phyloP scores from a whole-genome alignment of 2,888 invertebrate species.

The Cantharis nigra region DNA sequence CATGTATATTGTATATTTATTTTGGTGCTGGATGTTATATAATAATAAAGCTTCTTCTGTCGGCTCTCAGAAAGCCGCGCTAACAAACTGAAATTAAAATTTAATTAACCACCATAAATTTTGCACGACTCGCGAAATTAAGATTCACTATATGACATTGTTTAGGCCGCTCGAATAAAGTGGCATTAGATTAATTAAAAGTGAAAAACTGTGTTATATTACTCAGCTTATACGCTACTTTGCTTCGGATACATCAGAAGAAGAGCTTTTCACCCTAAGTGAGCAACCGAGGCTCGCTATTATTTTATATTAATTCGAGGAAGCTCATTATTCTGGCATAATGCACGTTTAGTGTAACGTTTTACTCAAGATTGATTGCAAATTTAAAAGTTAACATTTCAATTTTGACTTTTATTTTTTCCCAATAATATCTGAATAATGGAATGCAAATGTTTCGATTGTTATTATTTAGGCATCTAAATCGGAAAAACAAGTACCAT shows the following conservation, averaged over 20 bases:
- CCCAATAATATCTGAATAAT: neutral
- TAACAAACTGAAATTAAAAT: conserved; percentile 54
- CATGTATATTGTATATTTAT: neutral
- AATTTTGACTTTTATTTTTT: neutral
- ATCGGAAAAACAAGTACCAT: neutral
- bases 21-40: neutral
- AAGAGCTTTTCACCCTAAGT: conserved; percentile 44
- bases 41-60: conserved; percentile 37
- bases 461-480: no score
- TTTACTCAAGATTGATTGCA: conserved; percentile 48
- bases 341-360: conserved; percentile 50
- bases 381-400: conserved; percentile 42
- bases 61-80: conserved; percentile 37
- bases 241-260: conserved; percentile 43
- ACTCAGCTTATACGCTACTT: conserved; percentile 42
- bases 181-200: conserved; percentile 56
- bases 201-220: conserved; percentile 55
- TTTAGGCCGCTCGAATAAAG: conserved; percentile 54
- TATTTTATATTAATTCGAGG: conserved; percentile 48
- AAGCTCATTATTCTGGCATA: conserved; percentile 44
- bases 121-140: conserved; percentile 51
- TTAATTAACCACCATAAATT: conserved; percentile 56
- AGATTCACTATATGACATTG: conserved; percentile 56
- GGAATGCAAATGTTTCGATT: neutral
- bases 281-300: conserved; percentile 45